Base-by-base conservation (phyloP, 2,888 invertebrate genomes). In the Orthosia cruda region DNA sequence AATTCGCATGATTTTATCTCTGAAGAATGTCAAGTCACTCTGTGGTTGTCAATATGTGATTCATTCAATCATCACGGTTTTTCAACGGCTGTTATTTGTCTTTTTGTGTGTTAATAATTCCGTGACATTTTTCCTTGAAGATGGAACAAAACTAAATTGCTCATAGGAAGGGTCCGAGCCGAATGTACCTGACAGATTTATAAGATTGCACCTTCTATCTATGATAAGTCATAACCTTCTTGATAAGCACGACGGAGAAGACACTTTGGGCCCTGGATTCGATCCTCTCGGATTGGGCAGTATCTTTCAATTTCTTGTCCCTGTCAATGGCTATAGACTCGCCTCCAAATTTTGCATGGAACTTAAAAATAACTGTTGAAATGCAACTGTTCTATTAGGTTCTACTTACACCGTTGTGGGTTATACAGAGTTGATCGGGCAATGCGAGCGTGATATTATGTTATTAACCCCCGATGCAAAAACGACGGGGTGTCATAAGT, bases 21-120 rank as follows among this genome's bases (percentile, higher is more conserved):
- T 26, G 13, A 49, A 66, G 58, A 69, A 66, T 78, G 18, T 62
- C 62, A 66, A 72, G 47, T 66, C 45, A 64, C n/a, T 68, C 59
- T 69, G 16, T 18, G 55, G 15, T n/a, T 63, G 63, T 59, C 80
- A 67, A 74, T 58, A 18, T 52, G 13, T 74, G 74, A 84, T 40
- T 84, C 84, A 81, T 54, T 59, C 23, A 26, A 52, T 45, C 54
- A 49, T 63, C 63, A 18, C 16, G 18, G 50, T 57, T 55, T 62
- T 47, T 55, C 52, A 32, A 26, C 13, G 13, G 15, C 50, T 20
- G 4, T 52, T 23, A n/a, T 1, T 54, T 65, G 18, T 52, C 9
- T 67, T 81, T 83, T 79, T 65, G 7, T 50, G 13, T 55, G 54
- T 72, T 63, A 65, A 55, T 70, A 67, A 68, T 68, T 74, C 70